Evolutionary conservation across 2,888 invertebrate genomes (phyloP), one percentile per base, ranked within the genome.

Genomic region (Drosophila macrothrix): DNA sequence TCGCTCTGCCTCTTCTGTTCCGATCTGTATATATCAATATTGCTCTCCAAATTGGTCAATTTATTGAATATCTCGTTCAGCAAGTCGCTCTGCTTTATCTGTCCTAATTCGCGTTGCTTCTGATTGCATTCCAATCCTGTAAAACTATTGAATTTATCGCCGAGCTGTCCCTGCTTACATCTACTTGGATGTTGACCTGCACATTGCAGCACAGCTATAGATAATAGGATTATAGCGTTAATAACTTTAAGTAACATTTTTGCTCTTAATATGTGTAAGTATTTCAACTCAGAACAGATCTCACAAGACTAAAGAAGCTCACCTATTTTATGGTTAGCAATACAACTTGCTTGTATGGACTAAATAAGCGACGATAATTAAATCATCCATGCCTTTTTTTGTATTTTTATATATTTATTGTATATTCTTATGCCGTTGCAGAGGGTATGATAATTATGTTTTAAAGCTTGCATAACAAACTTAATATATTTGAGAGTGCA

Each of bases 281-380:
- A 53, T 41, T 56, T 25, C 31, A 31, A 19, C 28, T 41, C 43
- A 52, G 33, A 25, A 25, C 37, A 52, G 39, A 28, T 43, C 28
- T 14, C 28, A n/a, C 14, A 19, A 54, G 43, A 73, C 59, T 73
- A 29, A 73, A 59, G 9, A 22, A 31, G 19, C 33, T 33, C 3
- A 43, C 10, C 1, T 22, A 53, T 19, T 71, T 28, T 56, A 62
- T 37, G 35, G 25, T 43, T 35, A 10, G 9, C 60, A 1, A 5
- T 31, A 39, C 19, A 14, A 35, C 16, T 35, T 35, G 16, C 35
- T 43, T 43, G 5, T 22, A 12, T 43, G 16, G 35, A 35, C 43
- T 22, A 5, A 43, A 43, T 43, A 43, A 22, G 12, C 22, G 43
- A 12, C 22, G 22, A 2, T 43, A 43, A 43, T 43, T 3, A 43